Evolutionary conservation across 2,888 invertebrate genomes (phyloP).

Genomic region (Beris morrisii): DNA sequence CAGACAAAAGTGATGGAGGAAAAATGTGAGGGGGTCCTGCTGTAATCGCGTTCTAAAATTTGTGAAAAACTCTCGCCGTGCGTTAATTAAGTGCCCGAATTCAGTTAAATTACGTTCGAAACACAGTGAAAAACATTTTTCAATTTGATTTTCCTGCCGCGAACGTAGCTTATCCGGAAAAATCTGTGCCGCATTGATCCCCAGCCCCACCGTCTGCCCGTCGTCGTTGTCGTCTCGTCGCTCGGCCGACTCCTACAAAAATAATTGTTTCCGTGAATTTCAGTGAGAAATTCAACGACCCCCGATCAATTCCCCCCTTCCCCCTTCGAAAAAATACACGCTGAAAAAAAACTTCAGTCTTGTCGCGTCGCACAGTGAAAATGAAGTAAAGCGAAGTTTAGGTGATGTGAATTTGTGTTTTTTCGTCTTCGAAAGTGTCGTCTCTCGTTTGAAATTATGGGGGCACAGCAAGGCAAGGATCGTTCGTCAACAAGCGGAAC

Average conservation of each 20-base stretch:
- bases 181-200: too few species aligned
- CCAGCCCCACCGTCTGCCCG: too few species aligned
- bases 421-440: neutral
- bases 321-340: too few species aligned
- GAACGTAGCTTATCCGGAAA: too few species aligned
- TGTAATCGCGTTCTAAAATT: neutral
- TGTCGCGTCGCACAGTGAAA: too few species aligned
- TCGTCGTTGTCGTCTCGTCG: too few species aligned
- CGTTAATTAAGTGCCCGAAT: neutral
- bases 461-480: constrained; percentile 93
- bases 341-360: neutral
- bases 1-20: neutral
- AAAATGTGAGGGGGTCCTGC: neutral
- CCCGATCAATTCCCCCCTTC: too few species aligned
- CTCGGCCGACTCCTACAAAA: too few species aligned
- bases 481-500: constrained; percentile 63
- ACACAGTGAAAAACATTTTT: too few species aligned
- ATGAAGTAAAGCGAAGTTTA: neutral
- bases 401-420: neutral
- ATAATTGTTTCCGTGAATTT: too few species aligned
- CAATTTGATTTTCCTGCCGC: too few species aligned
- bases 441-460: constrained; percentile 63
- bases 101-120: neutral
- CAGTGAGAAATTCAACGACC: too few species aligned
- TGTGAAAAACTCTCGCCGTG: neutral